These are phyloP conservation scores for Cerceris ruficornis DNA, from an alignment of 2,888 invertebrate genomes.

Conservation along the genomic window DNA sequence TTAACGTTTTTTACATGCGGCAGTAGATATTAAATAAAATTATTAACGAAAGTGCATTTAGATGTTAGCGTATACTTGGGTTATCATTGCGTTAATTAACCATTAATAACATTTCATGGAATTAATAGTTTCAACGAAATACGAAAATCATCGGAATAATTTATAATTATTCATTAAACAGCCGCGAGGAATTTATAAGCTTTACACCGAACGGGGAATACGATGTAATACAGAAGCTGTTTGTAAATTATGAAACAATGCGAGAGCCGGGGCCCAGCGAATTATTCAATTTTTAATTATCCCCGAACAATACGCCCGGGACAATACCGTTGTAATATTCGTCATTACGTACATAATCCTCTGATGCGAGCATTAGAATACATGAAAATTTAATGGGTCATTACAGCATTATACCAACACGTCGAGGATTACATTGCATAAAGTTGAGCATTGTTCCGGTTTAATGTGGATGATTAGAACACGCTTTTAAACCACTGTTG, in stretches of 20 bases:
- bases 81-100: no score
- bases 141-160: no score
- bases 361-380: not conserved
- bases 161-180: no score
- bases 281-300: not conserved
- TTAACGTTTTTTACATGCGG: no score
- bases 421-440: not conserved
- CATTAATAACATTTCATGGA: no score
- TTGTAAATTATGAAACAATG: not conserved
- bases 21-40: no score
- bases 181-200: no score
- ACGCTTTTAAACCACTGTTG: not conserved
- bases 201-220: no score
- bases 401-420: not conserved
- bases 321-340: not conserved
- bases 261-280: not conserved
- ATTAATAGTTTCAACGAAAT: no score
- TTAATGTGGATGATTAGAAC: slow-evolving; percentile 1
- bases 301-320: not conserved
- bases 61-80: no score
- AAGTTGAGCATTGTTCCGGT: slow-evolving; percentile 4
- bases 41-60: no score
- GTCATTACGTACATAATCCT: not conserved
- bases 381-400: slow-evolving; percentile 8
- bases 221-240: not conserved